Conservation (phyloP, 2,888 invertebrate genomes). For the Megalurothrips usitatus region DNA sequence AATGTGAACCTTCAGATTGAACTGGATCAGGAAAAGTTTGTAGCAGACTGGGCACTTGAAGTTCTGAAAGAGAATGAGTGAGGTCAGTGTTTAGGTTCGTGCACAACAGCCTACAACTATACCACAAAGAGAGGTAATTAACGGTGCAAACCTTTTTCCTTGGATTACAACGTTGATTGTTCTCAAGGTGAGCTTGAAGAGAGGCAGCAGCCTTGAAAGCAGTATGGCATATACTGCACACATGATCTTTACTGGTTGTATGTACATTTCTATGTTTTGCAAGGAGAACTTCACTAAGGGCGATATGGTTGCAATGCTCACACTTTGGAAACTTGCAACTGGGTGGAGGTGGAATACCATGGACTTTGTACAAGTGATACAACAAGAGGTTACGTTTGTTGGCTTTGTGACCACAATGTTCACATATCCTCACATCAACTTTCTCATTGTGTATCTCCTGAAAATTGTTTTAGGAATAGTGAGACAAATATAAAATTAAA, state of each 20-base stretch:
- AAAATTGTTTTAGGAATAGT: not conserved
- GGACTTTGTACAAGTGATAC: conserved; percentile 75
- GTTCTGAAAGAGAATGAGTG: conserved; percentile 37
- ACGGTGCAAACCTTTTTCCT: conserved; percentile 38
- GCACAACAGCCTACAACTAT: conserved; percentile 7
- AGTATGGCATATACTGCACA: conserved; percentile 50
- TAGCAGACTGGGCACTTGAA: conserved; percentile 68
- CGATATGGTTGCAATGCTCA: conserved; percentile 68
- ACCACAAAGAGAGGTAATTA: not conserved
- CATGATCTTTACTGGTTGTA: conserved; percentile 42
- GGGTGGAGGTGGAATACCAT: conserved; percentile 66
- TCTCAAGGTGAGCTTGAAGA: conserved; percentile 51
- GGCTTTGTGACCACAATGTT: conserved; percentile 77
- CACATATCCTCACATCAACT: conserved; percentile 72
- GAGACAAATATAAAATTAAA: not conserved
- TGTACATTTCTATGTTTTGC: conserved; percentile 66
- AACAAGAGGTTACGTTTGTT: conserved; percentile 66
- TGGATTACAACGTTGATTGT: conserved; percentile 45
- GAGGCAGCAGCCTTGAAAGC: conserved; percentile 43
- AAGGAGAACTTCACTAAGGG: conserved; percentile 65
- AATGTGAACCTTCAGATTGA: conserved; percentile 67
- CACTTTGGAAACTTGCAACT: conserved; percentile 74
- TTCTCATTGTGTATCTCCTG: conserved; percentile 72
- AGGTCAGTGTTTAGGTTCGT: not conserved
- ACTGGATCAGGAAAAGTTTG: conserved; percentile 64